Evolutionary conservation across 2,888 invertebrate species (phyloP), one percentile per base, ranked within the genome.

Genomic region (Trisateles emortualis): DNA sequence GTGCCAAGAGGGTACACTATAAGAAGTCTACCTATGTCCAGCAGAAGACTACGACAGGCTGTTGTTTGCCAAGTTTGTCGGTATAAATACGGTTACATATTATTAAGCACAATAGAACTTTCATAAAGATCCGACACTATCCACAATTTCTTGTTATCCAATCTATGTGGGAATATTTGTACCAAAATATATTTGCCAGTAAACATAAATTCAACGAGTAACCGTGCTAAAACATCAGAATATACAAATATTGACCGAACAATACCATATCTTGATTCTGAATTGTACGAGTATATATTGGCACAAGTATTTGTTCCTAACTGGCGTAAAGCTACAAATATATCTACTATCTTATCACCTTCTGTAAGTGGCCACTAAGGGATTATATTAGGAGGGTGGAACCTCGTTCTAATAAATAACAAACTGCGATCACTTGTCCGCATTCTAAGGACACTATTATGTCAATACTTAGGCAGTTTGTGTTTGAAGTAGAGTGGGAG

Each of bases 401-500:
- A 22, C 3, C 39, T 39, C 39, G 19, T 39, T 2, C 39, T 22
- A 39, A 39, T 22, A 39, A 39, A 39, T 39, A 39, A 39, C 39
- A 39, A 22, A 39, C 22, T 39, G 22, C 39, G 39, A 22, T 17
- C 39, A 39, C 22, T 39, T 8, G 22, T 39, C 39, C 22, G 39
- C 39, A 39, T 39, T 39, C 39, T 22, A 39, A 39, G 39, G 13
- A n/a, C 13, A 19, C 6, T 39, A 39, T 39, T 39, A 39, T 39
- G 11, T 39, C 39, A 22, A 39, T 22, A 39, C 11, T 39, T n/a
- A 13, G 2, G 8, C 11, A 19, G 11, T 39, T 39, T 35, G n/a
- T 3, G 19, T n/a, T 2, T 39, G 35, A 35, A 10, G 36, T 19
- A n/a, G 5, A 14, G 5, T n/a, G 19, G 17, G 6, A 19, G n/a